These are phyloP conservation scores for Globodera ellingtonae DNA, from an alignment of 1,140 invertebrate genomes.

Conservation along the genomic window DNA sequence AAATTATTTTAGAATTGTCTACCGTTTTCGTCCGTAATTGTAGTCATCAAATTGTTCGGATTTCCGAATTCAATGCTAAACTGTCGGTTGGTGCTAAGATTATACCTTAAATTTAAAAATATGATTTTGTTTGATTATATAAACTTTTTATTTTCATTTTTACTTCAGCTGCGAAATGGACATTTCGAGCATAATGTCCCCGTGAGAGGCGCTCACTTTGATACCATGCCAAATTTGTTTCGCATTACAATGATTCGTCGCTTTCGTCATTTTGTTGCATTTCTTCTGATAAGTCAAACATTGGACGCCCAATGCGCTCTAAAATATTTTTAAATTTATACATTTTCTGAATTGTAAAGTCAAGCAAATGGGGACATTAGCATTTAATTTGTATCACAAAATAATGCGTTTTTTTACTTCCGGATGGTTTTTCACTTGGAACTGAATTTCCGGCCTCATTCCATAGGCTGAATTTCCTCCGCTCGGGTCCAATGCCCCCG, in stretches of 20 bases:
- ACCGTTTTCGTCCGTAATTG: not conserved
- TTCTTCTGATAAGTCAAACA: not conserved
- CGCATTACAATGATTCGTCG: not conserved
- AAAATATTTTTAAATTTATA: not conserved
- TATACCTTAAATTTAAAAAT: not conserved
- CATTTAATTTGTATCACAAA: not conserved
- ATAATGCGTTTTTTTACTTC: not conserved
- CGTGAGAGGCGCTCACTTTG: not conserved
- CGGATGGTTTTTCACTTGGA: not conserved
- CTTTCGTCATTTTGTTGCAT: not conserved
- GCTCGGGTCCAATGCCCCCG: not conserved
- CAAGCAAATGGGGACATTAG: too few species aligned
- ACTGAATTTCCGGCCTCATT: not conserved
- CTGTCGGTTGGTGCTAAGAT: not conserved
- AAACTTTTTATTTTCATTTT: not conserved
- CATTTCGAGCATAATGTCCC: not conserved
- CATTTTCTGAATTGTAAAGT: not conserved
- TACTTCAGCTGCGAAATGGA: not conserved
- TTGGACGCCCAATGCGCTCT: not conserved
- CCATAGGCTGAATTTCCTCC: not conserved
- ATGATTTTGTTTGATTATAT: not conserved
- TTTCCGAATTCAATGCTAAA: not conserved
- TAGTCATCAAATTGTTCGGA: not conserved
- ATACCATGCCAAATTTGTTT: not conserved
- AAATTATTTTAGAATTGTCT: not conserved